phyloP scores from a whole-genome alignment of 1,140 invertebrate species.

The Tetragnatha versicolor region DNA sequence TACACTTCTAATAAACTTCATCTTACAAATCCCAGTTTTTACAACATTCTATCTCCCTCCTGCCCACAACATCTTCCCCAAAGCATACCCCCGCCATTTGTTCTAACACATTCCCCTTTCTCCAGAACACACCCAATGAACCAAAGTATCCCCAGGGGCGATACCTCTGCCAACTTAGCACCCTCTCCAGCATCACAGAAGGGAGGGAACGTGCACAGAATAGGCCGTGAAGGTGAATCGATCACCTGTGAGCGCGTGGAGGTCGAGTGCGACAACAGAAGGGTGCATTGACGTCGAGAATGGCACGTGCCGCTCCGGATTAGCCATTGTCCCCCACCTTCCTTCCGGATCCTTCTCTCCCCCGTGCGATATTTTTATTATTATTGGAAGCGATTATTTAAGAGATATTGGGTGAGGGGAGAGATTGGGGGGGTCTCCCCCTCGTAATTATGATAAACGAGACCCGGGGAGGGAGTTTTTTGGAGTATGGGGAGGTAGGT shows the following conservation, averaged over 20 bases:
- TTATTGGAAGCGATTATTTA: conserved; percentile 45
- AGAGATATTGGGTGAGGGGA: conserved; percentile 20
- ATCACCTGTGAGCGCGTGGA: conserved; percentile 40
- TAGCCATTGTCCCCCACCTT: conserved; percentile 28
- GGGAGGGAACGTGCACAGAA: background rate
- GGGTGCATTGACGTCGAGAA: conserved; percentile 18
- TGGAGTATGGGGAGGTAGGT: background rate
- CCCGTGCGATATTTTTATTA: conserved; percentile 32
- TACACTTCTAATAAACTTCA: too few species aligned
- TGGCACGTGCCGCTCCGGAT: conserved; percentile 40
- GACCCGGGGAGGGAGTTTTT: conserved; percentile 2
- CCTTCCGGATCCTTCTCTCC: conserved; percentile 12
- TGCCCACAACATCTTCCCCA: too few species aligned
- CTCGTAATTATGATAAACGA: conserved; percentile 42
- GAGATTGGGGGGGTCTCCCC: background rate
- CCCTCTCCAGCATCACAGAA: too few species aligned
- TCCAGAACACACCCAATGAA: too few species aligned
- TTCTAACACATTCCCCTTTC: too few species aligned
- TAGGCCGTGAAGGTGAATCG: conserved; percentile 39
- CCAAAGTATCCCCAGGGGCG: too few species aligned
- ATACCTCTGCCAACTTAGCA: too few species aligned
- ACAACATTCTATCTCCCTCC: too few species aligned
- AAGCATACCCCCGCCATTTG: too few species aligned
- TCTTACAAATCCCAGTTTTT: too few species aligned
- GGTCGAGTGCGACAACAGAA: conserved; percentile 45